Conservation (phyloP, 2,888 invertebrate species). For the Gymnoscelis rufifasciata region DNA sequence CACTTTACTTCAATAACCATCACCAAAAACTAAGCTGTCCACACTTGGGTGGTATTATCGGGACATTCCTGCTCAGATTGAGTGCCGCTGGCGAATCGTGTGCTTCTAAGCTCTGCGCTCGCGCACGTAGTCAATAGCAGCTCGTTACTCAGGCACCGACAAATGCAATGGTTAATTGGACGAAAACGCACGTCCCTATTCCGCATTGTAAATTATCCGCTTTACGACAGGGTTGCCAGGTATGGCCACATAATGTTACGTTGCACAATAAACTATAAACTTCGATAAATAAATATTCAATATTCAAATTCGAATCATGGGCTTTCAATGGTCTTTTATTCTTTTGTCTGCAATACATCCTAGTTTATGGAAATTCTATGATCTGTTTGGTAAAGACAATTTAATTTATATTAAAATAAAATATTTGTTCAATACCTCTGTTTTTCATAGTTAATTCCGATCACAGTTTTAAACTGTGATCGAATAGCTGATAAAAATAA, state of each 20-base stretch:
- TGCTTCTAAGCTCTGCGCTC: slow-evolving; percentile 30
- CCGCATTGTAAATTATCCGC: slow-evolving; percentile 57
- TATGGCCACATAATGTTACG: background rate
- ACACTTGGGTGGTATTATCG: background rate
- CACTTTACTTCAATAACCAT: background rate
- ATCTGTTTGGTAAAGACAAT: too few relatives aligned
- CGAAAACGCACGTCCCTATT: slow-evolving; percentile 40
- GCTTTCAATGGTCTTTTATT: too few relatives aligned
- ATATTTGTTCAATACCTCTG: too few relatives aligned
- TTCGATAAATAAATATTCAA: background rate
- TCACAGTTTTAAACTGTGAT: too few relatives aligned
- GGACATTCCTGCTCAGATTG: slow-evolving; percentile 10
- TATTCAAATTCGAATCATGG: background rate
- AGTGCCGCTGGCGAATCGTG: slow-evolving; percentile 28
- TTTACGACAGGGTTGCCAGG: slow-evolving; percentile 33
- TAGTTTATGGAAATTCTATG: too few relatives aligned
- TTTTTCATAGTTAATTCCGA: too few relatives aligned
- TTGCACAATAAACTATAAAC: background rate
- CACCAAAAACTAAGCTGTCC: background rate
- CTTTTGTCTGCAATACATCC: too few relatives aligned
- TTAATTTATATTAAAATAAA: too few relatives aligned
- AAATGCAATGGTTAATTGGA: slow-evolving; percentile 64
- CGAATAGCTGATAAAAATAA: too few relatives aligned
- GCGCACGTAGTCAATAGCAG: slow-evolving; percentile 37
- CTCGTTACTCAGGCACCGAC: slow-evolving; percentile 56